Evolutionary conservation across 1,140 invertebrate species (phyloP).

Genomic region (Micrasema longulum): DNA sequence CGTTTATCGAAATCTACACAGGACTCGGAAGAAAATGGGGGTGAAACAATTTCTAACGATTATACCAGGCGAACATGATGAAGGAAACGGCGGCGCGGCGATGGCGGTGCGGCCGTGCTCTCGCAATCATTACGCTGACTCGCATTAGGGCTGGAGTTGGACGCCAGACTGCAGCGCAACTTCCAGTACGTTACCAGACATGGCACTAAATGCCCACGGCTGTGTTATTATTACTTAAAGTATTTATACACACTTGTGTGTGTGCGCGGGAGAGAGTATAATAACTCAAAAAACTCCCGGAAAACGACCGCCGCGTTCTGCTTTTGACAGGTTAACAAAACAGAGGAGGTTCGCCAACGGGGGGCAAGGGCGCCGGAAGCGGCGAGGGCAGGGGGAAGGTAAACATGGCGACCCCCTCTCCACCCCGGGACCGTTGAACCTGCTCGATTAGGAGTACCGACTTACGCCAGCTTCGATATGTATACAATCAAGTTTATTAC

Average conservation of each 20-base stretch:
- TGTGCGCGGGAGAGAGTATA: conserved; percentile 47
- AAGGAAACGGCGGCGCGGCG: not conserved
- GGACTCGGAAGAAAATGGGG: conserved; percentile 33
- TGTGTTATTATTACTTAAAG: conserved; percentile 43
- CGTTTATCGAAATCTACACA: conserved; percentile 47
- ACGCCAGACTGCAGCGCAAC: not conserved
- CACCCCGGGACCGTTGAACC: conserved; percentile 51
- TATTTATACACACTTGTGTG: conserved; percentile 39
- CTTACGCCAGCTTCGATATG: conserved; percentile 8
- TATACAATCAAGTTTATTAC: conserved; percentile 43
- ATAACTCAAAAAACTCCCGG: conserved; percentile 55
- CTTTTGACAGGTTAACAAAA: conserved; percentile 55
- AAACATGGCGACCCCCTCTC: conserved; percentile 47
- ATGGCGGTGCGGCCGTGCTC: not conserved
- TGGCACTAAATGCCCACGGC: conserved; percentile 37
- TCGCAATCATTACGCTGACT: conserved; percentile 34
- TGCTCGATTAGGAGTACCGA: conserved; percentile 49
- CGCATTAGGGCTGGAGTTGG: not conserved
- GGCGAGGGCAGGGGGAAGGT: conserved; percentile 40
- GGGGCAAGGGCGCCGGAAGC: conserved; percentile 27
- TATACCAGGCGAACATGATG: conserved; percentile 14
- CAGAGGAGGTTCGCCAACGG: conserved; percentile 38
- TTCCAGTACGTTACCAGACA: conserved; percentile 26
- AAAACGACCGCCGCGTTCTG: conserved; percentile 54
- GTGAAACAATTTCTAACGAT: conserved; percentile 32